Evolutionary conservation across 2,113 vertebrate genomes (phyloP), one percentile per base, ranked within the genome.

Genomic region (Garra rufa): DNA sequence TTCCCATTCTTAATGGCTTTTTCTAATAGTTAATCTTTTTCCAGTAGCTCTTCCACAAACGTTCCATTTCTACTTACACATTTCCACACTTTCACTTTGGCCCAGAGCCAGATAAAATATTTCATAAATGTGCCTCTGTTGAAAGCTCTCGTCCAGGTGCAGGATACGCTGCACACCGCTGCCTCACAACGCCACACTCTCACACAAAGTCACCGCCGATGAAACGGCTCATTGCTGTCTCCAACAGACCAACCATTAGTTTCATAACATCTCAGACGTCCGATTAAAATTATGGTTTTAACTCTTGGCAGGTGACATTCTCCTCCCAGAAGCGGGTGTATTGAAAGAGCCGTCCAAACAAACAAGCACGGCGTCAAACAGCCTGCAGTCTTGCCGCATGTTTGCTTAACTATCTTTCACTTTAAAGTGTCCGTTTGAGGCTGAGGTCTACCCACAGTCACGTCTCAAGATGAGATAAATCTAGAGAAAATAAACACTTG

Each of bases 341-440:
- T 41, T 59, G 26, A 57, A 75, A 46, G 4, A 43, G 28, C 17
- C 28, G n/a, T 76, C 30, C 48, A 85, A 84, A 78, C 34, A 83
- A 88, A 79, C 76, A 69, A 74, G 46, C 30, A 6, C 34, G 69
- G 70, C 63, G 63, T 82, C 55, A 65, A 75, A 28, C 52, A 73
- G 80, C 85, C 76, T 17, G 17, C 24, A 57, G 59, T 67, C 50
- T 61, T 17, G 14, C 75, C n/a, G 10, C 38, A 19, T n/a, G 41
- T 88, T 87, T 87, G 75, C 59, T 44, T 17, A 55, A 67, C 67
- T 67, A 7, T 75, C 13, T 43, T 79, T 87, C 61, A 67, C 55
- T 74, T 85, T 82, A 21, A 11, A 59, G 52, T 41, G 4, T 44
- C 61, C 9, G 17, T 50, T 50, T 38, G n/a, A 59, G 14, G n/a